Percentiles rank a stretch among this genome's conserved stretches.
Evolutionary conservation across 2,797 vertebrate genomes (phyloP).

Genomic region (Fundulus diaphanus): DNA sequence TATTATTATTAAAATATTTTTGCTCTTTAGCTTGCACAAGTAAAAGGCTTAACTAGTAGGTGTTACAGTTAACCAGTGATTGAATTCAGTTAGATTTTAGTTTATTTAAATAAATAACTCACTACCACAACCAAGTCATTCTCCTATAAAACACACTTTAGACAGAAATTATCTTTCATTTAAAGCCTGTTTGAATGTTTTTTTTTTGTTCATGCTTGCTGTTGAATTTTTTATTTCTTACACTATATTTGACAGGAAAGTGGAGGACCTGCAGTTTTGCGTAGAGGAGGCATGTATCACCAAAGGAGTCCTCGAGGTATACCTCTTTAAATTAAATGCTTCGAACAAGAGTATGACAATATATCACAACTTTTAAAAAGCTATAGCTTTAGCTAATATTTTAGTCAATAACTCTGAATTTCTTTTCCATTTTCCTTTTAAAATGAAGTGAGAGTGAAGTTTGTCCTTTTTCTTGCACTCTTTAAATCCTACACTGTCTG

Average conservation of each 20-base stretch:
- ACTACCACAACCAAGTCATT: neutral
- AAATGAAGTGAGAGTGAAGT: conserved; percentile 11
- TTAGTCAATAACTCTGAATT: neutral
- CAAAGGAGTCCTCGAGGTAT: conserved; percentile 98
- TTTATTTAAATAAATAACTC: no score
- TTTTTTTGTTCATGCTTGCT: neutral
- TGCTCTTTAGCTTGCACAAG: neutral
- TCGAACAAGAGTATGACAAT: neutral
- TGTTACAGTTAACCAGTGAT: neutral
- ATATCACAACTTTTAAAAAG: neutral
- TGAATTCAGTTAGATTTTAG: neutral
- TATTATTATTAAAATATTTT: neutral
- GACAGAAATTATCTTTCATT: neutral
- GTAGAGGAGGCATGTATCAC: conserved; percentile 98
- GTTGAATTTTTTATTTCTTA: neutral
- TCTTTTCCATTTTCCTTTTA: conserved; percentile 10
- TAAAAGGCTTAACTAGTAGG: no score
- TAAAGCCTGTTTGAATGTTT: neutral
- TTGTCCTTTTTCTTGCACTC: conserved; percentile 26
- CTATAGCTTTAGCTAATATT: neutral
- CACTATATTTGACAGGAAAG: conserved; percentile 84
- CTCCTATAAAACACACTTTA: neutral
- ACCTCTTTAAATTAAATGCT: conserved; percentile 14
- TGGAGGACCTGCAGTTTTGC: conserved; percentile 97
- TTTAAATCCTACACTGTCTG: conserved; percentile 35